These are phyloP conservation scores for Propithecus coquereli DNA, from an alignment of 2,113 vertebrate species.

Conservation along the genomic window DNA sequence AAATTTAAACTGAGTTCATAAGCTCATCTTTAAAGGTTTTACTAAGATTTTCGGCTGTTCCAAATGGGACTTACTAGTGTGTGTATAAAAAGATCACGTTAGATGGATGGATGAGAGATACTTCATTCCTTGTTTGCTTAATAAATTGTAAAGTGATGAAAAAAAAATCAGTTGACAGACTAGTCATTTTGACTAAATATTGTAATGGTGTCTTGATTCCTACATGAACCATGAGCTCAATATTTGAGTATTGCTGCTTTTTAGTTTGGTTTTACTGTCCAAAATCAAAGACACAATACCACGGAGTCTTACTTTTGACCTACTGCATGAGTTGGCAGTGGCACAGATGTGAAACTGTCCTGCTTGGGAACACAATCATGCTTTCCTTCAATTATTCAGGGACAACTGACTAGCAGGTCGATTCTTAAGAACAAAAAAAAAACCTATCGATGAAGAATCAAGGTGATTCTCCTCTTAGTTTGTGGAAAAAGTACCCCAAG, in stretches of 20 bases:
- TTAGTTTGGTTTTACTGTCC: background rate
- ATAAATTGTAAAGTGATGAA: too few relatives aligned
- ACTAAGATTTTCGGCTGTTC: too few relatives aligned
- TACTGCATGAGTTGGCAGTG: background rate
- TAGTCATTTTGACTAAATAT: conserved; percentile 18
- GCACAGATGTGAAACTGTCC: background rate
- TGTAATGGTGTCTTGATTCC: background rate
- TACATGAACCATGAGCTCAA: background rate
- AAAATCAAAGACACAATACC: background rate
- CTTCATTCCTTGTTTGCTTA: too few relatives aligned
- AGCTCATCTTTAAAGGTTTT: too few relatives aligned
- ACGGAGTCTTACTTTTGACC: background rate
- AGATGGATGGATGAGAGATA: too few relatives aligned
- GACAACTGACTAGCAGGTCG: background rate
- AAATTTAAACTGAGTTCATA: too few relatives aligned
- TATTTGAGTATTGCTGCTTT: conserved; percentile 18
- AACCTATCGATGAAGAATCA: conserved; percentile 2
- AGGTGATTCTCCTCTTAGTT: background rate
- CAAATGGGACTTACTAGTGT: too few relatives aligned
- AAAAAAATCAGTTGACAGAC: background rate
- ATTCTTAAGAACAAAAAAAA: conserved; percentile 1
- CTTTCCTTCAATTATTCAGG: background rate
- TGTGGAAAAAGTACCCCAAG: background rate
- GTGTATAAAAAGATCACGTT: too few relatives aligned
- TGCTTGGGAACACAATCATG: background rate